Evolutionary conservation across 1,140 invertebrate genomes (phyloP).

Genomic region (Ceratina australensis): DNA sequence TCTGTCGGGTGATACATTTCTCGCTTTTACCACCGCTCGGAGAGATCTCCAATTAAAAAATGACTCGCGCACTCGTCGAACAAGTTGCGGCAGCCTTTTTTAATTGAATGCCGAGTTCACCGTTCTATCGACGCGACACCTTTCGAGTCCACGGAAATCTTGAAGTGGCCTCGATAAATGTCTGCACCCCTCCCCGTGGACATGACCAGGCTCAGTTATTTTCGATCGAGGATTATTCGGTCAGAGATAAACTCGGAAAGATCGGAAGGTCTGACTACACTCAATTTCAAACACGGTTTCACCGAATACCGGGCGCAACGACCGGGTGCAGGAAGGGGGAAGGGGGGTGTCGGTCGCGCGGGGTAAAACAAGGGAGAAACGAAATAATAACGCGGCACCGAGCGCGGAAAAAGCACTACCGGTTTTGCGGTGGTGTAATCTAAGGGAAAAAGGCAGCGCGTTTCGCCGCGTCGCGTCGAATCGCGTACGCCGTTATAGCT

Average conservation of each 20-base stretch:
- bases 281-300: slow-evolving; percentile 1
- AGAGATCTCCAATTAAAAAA: slow-evolving; percentile 38
- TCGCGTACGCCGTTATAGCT: slow-evolving; percentile 65
- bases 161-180: slow-evolving; percentile 12
- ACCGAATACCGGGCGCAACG: background rate
- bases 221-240: background rate
- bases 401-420: slow-evolving; percentile 6
- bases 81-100: slow-evolving; percentile 29
- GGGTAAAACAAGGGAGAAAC: background rate
- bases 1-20: slow-evolving; percentile 10
- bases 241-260: background rate
- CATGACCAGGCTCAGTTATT: no score
- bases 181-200: background rate
- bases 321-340: no score
- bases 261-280: background rate
- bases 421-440: slow-evolving; percentile 25
- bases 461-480: background rate
- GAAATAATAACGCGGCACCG: slow-evolving; percentile 28
- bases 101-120: slow-evolving; percentile 27
- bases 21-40: slow-evolving; percentile 14
- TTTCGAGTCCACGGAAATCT: background rate
- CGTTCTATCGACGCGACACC: slow-evolving; percentile 7
- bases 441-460: slow-evolving; percentile 13
- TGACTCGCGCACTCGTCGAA: slow-evolving; percentile 33
- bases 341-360: no score